Evolutionary conservation across 1,140 invertebrate species (phyloP), one percentile per base, ranked within the genome.

Genomic region (Drosophila santomea): DNA sequence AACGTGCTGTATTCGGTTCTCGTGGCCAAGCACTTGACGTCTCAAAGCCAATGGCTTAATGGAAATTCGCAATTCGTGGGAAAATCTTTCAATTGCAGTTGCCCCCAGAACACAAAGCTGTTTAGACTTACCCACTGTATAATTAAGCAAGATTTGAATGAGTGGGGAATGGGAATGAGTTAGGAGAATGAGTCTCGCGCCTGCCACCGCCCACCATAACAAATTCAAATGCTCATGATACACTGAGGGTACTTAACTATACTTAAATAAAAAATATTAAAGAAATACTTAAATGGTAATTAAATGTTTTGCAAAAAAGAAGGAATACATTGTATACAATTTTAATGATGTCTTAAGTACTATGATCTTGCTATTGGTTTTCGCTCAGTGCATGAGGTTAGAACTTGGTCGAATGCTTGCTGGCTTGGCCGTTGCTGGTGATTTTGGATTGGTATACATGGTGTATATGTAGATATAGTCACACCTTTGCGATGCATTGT

Each of bases 41-140:
- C 63, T 85, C 81, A 85, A 85, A 86, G 81, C 84, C 82, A 85
- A 86, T 86, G 82, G 78, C 69, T 75, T 75, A 85, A 84, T 77
- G 73, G 77, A 79, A 76, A 76, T 58, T 74, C 62, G 62, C 64
- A 50, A 81, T 86, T 81, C 82, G 81, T 85, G 81, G 82, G 81
- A 85, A 85, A 86, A 81, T 85, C 81, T 86, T 78, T 81, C 32
- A 47, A 85, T 56, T 84, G 81, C 77, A 80, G 63, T 64, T 50
- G 38, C 32, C 36, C 32, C 20, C n/a, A 45, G 41, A 41, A 67
- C 25, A 51, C 14, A 35, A 58, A 62, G 67, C 48, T 59, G 82
- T 62, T 74, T 72, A 66, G 73, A 77, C 67, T 74, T 80, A 74
- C 67, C 77, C 67, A 67, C 66, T 80, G 66, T 68, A 73, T 78